phyloP scores from a whole-genome alignment of 2,797 vertebrate species.

The Sparus aurata region DNA sequence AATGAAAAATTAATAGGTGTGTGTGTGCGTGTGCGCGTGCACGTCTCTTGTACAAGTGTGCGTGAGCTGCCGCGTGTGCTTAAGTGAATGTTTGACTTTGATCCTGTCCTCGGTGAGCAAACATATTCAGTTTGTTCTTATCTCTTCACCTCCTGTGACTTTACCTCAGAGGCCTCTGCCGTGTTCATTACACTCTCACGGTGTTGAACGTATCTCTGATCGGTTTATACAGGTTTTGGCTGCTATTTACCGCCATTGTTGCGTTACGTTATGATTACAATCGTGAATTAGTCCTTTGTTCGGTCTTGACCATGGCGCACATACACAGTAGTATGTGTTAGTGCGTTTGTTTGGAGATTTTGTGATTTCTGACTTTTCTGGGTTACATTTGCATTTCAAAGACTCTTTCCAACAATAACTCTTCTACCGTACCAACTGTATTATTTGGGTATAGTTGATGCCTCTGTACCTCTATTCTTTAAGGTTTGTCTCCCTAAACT shows the following conservation, averaged over 20 bases:
- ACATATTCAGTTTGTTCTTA: slow-evolving; percentile 58
- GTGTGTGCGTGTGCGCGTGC: not conserved
- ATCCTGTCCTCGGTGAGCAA: slow-evolving; percentile 64
- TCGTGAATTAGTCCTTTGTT: not conserved
- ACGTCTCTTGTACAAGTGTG: not conserved
- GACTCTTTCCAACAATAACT: no score
- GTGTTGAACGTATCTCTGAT: slow-evolving; percentile 3
- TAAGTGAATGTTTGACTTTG: slow-evolving; percentile 72
- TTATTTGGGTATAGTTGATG: not conserved
- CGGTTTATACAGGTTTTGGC: not conserved
- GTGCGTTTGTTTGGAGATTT: not conserved
- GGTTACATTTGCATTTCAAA: not conserved
- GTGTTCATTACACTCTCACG: slow-evolving; percentile 19
- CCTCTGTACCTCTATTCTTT: not conserved
- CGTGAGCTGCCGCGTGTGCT: slow-evolving; percentile 25
- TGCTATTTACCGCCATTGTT: not conserved
- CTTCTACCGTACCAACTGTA: not conserved
- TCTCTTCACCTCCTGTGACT: slow-evolving; percentile 42
- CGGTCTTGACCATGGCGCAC: not conserved
- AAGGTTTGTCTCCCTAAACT: not conserved
- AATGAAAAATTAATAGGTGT: not conserved
- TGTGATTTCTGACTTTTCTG: not conserved
- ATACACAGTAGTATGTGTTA: not conserved
- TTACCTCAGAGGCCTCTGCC: slow-evolving; percentile 26
- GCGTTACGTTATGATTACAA: not conserved